phyloP scores from a whole-genome alignment of 2,888 invertebrate species.

The Cosmia pyralina region DNA sequence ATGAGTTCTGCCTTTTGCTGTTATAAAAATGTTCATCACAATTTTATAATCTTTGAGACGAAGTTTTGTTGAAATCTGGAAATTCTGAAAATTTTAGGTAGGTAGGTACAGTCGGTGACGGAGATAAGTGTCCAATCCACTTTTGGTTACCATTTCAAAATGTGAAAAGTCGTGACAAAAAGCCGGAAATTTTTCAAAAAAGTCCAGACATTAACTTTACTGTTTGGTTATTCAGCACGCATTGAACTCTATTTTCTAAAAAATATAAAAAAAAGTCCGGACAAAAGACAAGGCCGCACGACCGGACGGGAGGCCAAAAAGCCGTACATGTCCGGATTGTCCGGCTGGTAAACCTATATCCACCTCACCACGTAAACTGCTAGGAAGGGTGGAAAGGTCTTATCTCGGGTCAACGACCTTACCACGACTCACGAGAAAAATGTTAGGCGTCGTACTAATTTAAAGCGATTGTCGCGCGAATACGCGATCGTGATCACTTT shows the following conservation, averaged over 20 bases:
- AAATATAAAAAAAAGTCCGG: neutral
- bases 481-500: too few species aligned
- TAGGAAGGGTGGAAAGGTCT: neutral
- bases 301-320: neutral
- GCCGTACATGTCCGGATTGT: neutral
- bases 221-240: neutral
- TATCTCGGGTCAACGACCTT: neutral
- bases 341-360: neutral
- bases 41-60: too few species aligned
- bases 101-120: neutral
- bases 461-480: too few species aligned
- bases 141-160: too few species aligned
- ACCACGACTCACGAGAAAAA: neutral
- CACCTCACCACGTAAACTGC: neutral
- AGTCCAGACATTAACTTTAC: too few species aligned
- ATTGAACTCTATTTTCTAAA: neutral
- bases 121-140: neutral
- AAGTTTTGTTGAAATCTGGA: neutral
- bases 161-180: too few species aligned
- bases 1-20: conserved; percentile 17
- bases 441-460: too few species aligned
- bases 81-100: neutral
- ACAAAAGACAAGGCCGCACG: neutral
- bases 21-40: neutral
- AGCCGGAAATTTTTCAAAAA: neutral